Evolutionary conservation across 2,113 vertebrate genomes (phyloP), one percentile per base, ranked within the genome.

Genomic region (Taxidea taxus): DNA sequence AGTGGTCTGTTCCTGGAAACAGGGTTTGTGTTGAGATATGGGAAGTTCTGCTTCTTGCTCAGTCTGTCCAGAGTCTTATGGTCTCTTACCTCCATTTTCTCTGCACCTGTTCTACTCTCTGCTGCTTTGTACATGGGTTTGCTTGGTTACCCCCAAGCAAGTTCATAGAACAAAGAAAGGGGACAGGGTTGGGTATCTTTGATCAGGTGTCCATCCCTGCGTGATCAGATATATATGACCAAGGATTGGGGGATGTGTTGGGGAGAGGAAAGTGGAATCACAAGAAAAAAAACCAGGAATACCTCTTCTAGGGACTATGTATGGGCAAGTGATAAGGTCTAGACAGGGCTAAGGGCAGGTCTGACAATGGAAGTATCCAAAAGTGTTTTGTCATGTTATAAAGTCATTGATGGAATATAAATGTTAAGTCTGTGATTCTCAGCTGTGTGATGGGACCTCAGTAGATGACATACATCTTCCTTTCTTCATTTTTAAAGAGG

Each of bases 11-110:
- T 58, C 3, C 20, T 39, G 10, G 74, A 51, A 27, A 68, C 10
- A n/a, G 15, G 1, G 49, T 25, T 3, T 5, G 5, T 15, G 1
- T 4, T 0, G 3, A 77, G 18, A 34, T n/a, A 20, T 6, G 47
- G 60, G 7, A 23, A 56, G 1, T 16, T 64, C 39, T 7, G 18
- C 34, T 25, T 21, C 39, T 74, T 77, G 29, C 7, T 12, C 1
- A 3, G 31, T 23, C 29, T 15, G 25, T 21, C 82, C 2, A 66
- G 34, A 84, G 29, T 18, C 39, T 20, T 6, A 11, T 16, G 56
- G 3, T 47, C 18, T 54, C 54, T 60, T 37, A 6, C 25, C 44
- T 58, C 51, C 13, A 2, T 31, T 42, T 47, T 34, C 58, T 74
- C 31, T 92, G 9, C 8, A 2, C 7, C 6, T 7, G 1, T 11